A percentile compares a stretch with the other conserved stretches of the same genome.
phyloP scores from a whole-genome alignment of 2,797 vertebrate species.

The Hydrolagus colliei region DNA sequence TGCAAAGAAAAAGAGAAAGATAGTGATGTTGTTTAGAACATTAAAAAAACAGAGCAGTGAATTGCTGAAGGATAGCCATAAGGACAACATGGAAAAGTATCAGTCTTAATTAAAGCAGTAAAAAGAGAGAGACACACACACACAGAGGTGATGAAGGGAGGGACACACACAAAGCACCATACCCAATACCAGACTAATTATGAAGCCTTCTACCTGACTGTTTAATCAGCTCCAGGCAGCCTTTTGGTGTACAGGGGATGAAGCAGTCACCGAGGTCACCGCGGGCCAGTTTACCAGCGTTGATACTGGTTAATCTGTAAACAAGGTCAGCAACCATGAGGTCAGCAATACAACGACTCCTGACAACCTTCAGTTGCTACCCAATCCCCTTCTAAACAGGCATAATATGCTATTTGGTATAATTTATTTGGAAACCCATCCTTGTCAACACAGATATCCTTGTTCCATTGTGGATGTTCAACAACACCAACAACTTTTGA shows the following conservation, averaged over 20 bases:
- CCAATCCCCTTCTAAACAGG: too few relatives aligned
- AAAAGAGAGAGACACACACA: too few relatives aligned
- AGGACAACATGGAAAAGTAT: too few relatives aligned
- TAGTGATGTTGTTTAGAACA: too few relatives aligned
- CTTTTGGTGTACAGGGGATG: slow-evolving; percentile 92
- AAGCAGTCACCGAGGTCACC: slow-evolving; percentile 87
- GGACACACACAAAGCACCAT: too few relatives aligned
- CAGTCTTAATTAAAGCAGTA: too few relatives aligned
- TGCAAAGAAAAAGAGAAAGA: too few relatives aligned
- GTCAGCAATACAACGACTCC: background rate
- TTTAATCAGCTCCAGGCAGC: slow-evolving; percentile 91
- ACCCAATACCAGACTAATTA: too few relatives aligned
- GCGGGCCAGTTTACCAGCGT: slow-evolving; percentile 87
- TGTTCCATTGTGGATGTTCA: background rate
- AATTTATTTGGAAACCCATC: slow-evolving; percentile 25
- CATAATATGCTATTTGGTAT: too few relatives aligned
- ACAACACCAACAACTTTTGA: background rate
- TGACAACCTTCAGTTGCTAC: background rate
- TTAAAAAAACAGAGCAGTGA: too few relatives aligned
- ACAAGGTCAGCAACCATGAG: background rate
- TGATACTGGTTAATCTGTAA: slow-evolving; percentile 81
- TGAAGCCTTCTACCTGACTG: slow-evolving; percentile 66
- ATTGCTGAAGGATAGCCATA: too few relatives aligned
- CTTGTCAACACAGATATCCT: background rate
- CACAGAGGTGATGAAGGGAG: too few relatives aligned